These are phyloP conservation scores for Drosophila nigricruria DNA, from an alignment of 2,888 invertebrate species.

Conservation along the genomic window DNA sequence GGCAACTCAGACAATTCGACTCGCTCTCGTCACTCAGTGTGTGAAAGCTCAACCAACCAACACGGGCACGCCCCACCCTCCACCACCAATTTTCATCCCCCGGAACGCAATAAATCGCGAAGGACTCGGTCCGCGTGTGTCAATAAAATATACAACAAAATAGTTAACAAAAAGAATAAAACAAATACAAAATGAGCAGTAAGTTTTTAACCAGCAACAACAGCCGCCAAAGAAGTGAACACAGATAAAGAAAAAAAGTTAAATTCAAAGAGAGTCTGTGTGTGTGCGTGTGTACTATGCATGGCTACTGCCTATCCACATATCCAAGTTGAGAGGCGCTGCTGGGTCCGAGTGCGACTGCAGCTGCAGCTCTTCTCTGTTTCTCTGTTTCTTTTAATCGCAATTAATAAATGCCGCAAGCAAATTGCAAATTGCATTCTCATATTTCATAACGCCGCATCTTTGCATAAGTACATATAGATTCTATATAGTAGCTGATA, in stretches of 20 bases:
- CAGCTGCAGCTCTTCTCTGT: slow-evolving; percentile 32
- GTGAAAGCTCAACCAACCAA: slow-evolving; percentile 64
- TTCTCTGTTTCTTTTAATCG: slow-evolving; percentile 25
- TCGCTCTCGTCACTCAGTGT: slow-evolving; percentile 55
- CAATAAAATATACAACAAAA: slow-evolving; percentile 30
- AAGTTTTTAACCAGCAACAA: slow-evolving; percentile 59
- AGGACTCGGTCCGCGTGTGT: slow-evolving; percentile 67
- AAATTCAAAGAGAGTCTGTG: slow-evolving; percentile 61
- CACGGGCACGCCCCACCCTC: slow-evolving; percentile 73
- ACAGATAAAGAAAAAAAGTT: slow-evolving; percentile 42
- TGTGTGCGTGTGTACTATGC: slow-evolving; percentile 54
- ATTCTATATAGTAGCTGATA: slow-evolving; percentile 27
- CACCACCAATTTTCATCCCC: slow-evolving; percentile 52
- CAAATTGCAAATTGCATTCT: slow-evolving; percentile 57
- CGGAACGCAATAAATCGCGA: slow-evolving; percentile 49
- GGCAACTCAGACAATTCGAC: slow-evolving; percentile 40
- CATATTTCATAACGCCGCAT: slow-evolving; percentile 66
- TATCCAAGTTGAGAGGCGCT: slow-evolving; percentile 31
- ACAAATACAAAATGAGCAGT: slow-evolving; percentile 76
- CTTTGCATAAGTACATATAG: slow-evolving; percentile 27
- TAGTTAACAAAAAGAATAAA: slow-evolving; percentile 29
- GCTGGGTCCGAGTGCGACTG: slow-evolving; percentile 24
- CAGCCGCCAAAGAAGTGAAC: slow-evolving; percentile 43
- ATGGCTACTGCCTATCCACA: slow-evolving; percentile 60
- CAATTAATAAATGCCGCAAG: slow-evolving; percentile 53